phyloP scores from a whole-genome alignment of 2,888 invertebrate genomes.

The Amblyjoppa proteus region DNA sequence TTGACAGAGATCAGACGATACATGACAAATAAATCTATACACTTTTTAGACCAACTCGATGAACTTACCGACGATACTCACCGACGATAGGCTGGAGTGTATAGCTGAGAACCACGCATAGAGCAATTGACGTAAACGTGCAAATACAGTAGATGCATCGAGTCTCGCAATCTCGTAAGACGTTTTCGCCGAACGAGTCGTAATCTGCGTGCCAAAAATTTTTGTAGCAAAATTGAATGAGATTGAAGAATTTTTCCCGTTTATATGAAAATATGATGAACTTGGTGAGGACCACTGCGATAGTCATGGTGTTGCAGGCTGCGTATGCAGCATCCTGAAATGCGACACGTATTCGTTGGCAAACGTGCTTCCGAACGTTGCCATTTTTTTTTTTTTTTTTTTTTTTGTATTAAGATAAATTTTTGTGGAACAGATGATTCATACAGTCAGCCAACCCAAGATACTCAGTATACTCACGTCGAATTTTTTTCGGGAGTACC shows the following conservation, averaged over 20 bases:
- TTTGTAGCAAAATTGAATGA: conserved; percentile 60
- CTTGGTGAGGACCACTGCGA: conserved; percentile 62
- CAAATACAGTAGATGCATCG: conserved; percentile 63
- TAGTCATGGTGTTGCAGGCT: conserved; percentile 50
- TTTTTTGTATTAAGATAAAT: neutral
- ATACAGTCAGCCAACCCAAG: neutral
- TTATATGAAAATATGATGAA: conserved; percentile 36
- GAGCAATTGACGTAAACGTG: conserved; percentile 63
- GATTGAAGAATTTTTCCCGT: conserved; percentile 41
- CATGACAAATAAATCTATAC: neutral
- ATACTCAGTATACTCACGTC: conserved; percentile 46
- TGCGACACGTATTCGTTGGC: neutral
- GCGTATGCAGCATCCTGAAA: conserved; percentile 65
- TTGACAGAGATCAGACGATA: neutral
- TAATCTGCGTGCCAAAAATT: conserved; percentile 20
- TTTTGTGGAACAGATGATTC: neutral
- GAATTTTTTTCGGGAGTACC: conserved; percentile 51
- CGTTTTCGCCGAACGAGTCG: neutral
- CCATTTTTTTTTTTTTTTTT: neutral
- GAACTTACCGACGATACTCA: conserved; percentile 31
- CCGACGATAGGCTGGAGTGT: conserved; percentile 68
- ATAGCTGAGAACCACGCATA: conserved; percentile 67
- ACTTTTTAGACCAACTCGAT: neutral
- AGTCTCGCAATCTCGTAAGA: conserved; percentile 61
- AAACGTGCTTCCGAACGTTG: neutral